Evolutionary conservation across 2,888 invertebrate species (phyloP), one percentile per base, ranked within the genome.

Genomic region (Cyaniris semiargus): DNA sequence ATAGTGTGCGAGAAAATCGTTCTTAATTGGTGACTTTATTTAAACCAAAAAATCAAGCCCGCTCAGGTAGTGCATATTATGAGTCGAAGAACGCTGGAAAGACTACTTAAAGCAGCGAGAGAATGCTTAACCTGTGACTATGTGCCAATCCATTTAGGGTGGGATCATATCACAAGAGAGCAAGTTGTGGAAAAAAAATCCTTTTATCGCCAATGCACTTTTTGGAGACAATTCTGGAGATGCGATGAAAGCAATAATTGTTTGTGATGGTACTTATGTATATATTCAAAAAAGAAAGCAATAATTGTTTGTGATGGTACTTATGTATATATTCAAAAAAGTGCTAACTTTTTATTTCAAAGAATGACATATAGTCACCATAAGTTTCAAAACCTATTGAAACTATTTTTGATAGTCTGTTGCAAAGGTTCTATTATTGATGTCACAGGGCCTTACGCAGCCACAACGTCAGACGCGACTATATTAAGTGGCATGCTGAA

Each of bases 71-170:
- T 44, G 44, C 38, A n/a, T n/a, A n/a, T n/a, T n/a, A n/a, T n/a
- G 27, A 27, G 27, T 27, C 27, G 27, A 27, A 27, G 27, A 27
- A 27, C 75, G 56, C 75, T 81, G 94, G 91, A 83, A 95, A 90
- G 95, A 95, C 85, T 90, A 87, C 60, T 85, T 85, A 75, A 86
- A 86, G 79, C 78, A 78, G 81, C 78, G 53, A 78, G 80, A 78
- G 70, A 82, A 79, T 78, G 78, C 66, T 76, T 79, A 79, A 58
- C 78, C 38, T 48, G 75, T 21, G 77, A 80, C 71, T 80, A 80
- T 79, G 76, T 79, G 18, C 76, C 79, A 66, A 75, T 56, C 27
- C 66, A 79, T 27, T 27, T 27, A 27, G 27, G 27, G 3, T 27
- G 27, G 27, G 27, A 27, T 27, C 27, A 27, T 27, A 27, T 27